Evolutionary conservation across 2,888 invertebrate genomes (phyloP).

Genomic region (Spilarctia lutea): DNA sequence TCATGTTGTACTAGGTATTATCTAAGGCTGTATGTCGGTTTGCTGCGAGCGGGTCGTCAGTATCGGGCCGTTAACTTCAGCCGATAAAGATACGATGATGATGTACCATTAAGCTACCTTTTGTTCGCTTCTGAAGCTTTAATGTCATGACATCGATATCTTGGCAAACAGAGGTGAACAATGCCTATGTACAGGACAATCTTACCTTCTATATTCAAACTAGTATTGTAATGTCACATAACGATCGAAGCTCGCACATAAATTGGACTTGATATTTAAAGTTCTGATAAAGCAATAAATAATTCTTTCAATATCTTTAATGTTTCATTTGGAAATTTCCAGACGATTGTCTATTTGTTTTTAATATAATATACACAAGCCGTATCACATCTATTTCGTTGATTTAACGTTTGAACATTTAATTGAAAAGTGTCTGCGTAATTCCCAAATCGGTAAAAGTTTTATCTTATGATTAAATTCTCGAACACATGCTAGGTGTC

Average conservation of each 20-base stretch:
- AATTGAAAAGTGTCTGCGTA: background rate
- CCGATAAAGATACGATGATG: conserved; percentile 58
- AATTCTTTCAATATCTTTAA: background rate
- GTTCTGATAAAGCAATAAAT: background rate
- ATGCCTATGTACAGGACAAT: conserved; percentile 20
- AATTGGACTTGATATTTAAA: conserved; percentile 24
- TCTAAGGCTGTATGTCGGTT: conserved; percentile 31
- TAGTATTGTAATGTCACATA: conserved; percentile 28
- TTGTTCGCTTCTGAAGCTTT: conserved; percentile 45
- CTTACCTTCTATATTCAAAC: conserved; percentile 27
- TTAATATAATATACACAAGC: background rate
- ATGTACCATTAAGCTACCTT: conserved; percentile 45
- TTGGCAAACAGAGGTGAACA: conserved; percentile 33
- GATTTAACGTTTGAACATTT: background rate
- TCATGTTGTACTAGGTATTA: conserved; percentile 40
- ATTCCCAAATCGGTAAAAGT: background rate
- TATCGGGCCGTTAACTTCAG: conserved; percentile 47
- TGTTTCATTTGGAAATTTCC: background rate
- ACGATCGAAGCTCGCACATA: conserved; percentile 32
- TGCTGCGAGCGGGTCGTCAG: conserved; percentile 34
- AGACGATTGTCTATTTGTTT: background rate
- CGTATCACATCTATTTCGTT: background rate
- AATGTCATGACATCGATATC: conserved; percentile 42
- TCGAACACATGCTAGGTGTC: background rate
- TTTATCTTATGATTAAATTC: background rate